These are phyloP conservation scores for Drosophila buzzatii DNA, from an alignment of 2,888 invertebrate genomes.

Conservation along the genomic window DNA sequence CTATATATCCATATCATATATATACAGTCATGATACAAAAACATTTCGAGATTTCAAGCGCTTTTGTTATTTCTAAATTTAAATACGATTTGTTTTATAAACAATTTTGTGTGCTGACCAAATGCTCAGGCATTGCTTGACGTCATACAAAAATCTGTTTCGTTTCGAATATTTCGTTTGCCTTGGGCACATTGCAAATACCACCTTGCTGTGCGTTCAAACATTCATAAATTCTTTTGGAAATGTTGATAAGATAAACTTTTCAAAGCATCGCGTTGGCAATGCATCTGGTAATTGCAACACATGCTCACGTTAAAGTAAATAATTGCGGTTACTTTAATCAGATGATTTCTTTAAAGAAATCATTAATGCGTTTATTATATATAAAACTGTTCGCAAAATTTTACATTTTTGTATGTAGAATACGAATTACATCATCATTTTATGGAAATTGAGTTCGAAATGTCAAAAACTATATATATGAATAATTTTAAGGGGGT, in stretches of 20 bases:
- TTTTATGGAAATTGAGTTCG: not conserved
- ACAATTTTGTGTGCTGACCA: slow-evolving; percentile 47
- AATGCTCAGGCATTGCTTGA: slow-evolving; percentile 45
- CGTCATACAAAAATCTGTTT: slow-evolving; percentile 55
- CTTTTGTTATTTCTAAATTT: slow-evolving; percentile 59
- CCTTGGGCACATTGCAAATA: slow-evolving; percentile 29
- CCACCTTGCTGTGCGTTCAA: slow-evolving; percentile 8
- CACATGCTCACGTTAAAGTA: not conserved
- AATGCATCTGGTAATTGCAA: slow-evolving; percentile 31
- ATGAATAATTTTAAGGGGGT: not conserved
- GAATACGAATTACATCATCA: no score
- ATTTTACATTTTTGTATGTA: not conserved
- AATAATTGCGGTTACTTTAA: no score
- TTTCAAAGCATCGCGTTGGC: not conserved
- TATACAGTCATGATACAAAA: not conserved
- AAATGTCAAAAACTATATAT: not conserved
- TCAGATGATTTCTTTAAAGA: not conserved
- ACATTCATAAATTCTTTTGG: slow-evolving; percentile 18
- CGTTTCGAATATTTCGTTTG: slow-evolving; percentile 12
- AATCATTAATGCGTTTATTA: no score
- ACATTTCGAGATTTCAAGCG: slow-evolving; percentile 18
- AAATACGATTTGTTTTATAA: slow-evolving; percentile 58
- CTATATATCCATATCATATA: not conserved
- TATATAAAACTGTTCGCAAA: not conserved
- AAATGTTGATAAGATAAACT: slow-evolving; percentile 26